Base-by-base conservation (phyloP, 37 sponge, comb jelly and placozoan species). In the Dysidea cf. avara region DNA sequence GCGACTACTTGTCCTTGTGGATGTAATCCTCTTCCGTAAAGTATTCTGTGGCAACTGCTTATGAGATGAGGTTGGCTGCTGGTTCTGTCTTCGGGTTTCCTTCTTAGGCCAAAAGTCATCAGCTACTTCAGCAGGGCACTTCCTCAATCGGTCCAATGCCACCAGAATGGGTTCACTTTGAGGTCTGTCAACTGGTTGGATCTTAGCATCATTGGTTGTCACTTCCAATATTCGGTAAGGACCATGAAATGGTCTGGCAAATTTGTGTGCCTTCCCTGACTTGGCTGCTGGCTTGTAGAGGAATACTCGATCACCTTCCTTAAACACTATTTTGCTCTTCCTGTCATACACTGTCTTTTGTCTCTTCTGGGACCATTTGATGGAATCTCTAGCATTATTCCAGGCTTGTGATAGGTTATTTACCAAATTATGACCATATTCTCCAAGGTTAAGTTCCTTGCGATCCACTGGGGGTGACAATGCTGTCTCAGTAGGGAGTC, bases 201-300 rank as follows among this genome's bases (percentile, higher is more conserved):
- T 54, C 30, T 25, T 11, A 4, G 66, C 69, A 9, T n/a, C 59
- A 11, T 53, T 66, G 2, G 74, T 53, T 1, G 49, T 29, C 46
- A 83, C 33, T 47, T 67, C 75, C 6, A 68, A 33, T 0, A 75
- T 36, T 2, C 83, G 51, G n/a, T n/a, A n/a, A n/a, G n/a, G n/a
- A n/a, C n/a, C n/a, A n/a, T n/a, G n/a, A n/a, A n/a, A n/a, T n/a
- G n/a, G n/a, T n/a, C n/a, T n/a, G n/a, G n/a, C n/a, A n/a, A n/a
- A n/a, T n/a, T n/a, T n/a, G n/a, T n/a, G 50, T 67, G 77, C 2
- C 78, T 77, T 12, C 85, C 85, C 39, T 77, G 72, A 71, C 17
- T 35, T 49, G 9, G 35, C 85, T 26, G 78, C 56, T 35, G 85
- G 85, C 39, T 64, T 77, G 59, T 49, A 77, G 31, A 84, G 63